Conservation (phyloP, 2,888 invertebrate genomes). For the Caenorhabditis panamensis region DNA sequence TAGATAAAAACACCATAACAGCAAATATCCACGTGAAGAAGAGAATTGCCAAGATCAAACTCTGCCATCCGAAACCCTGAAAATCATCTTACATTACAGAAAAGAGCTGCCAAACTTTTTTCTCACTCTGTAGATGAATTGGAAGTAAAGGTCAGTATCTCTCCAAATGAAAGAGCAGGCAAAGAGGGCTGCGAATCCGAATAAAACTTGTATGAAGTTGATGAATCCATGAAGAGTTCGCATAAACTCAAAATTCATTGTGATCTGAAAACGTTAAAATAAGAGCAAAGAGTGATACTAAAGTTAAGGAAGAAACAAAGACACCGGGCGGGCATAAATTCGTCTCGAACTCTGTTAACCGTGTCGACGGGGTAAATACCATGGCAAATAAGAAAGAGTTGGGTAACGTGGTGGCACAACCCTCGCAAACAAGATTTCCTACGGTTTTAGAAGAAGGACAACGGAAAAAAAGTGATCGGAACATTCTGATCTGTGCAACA, state of each 20-base stretch:
- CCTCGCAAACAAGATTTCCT: conserved; percentile 45
- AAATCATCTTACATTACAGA: conserved; percentile 7
- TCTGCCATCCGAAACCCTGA: conserved; percentile 71
- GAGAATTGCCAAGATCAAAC: conserved; percentile 66
- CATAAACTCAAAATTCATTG: conserved; percentile 70
- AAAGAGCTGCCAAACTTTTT: not conserved
- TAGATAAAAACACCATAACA: conserved; percentile 63
- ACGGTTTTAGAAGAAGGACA: conserved; percentile 3
- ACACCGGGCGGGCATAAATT: conserved; percentile 24
- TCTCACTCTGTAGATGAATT: conserved; percentile 68
- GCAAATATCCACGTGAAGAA: conserved; percentile 72
- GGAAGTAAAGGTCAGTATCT: conserved; percentile 69
- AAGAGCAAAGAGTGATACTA: conserved; percentile 32
- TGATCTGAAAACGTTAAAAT: conserved; percentile 1
- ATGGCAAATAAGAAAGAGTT: conserved; percentile 44
- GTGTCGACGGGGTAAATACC: conserved; percentile 55
- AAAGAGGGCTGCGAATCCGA: conserved; percentile 71
- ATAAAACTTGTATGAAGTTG: conserved; percentile 68
- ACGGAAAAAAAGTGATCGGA: conserved; percentile 19
- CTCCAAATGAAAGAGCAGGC: conserved; percentile 72
- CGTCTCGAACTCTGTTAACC: conserved; percentile 47
- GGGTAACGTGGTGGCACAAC: conserved; percentile 48
- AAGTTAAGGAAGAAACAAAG: conserved; percentile 35
- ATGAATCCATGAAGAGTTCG: conserved; percentile 71
- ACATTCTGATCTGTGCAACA: conserved; percentile 47